Conservation (phyloP, 2,797 vertebrate genomes). For the Decapterus maruadsi region DNA sequence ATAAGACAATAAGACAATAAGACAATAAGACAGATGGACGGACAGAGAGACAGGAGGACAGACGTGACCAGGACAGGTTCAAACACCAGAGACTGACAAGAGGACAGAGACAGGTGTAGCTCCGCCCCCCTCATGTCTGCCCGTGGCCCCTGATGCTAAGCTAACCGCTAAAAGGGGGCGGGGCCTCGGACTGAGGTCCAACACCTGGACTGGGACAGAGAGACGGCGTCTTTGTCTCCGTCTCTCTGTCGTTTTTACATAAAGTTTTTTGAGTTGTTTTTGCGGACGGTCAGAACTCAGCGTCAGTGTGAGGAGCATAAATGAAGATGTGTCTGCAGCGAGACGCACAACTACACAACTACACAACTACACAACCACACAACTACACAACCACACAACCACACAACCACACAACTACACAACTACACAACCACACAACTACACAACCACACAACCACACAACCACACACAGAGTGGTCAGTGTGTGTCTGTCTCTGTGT, state of each 20-base stretch:
- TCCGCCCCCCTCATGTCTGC: constrained; percentile 45
- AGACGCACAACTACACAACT: constrained; percentile 22
- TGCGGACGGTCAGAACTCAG: constrained; percentile 76
- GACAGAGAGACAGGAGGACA: constrained; percentile 46
- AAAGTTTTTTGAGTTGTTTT: constrained; percentile 29
- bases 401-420: constrained; percentile 64
- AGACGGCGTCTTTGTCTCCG: too few relatives aligned
- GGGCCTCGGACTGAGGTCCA: too few relatives aligned
- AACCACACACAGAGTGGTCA: neutral
- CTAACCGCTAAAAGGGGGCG: constrained; percentile 53
- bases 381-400: constrained; percentile 76
- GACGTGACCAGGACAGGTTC: neutral
- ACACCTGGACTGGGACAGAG: too few relatives aligned
- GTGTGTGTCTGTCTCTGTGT: too few relatives aligned
- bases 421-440: constrained; percentile 74
- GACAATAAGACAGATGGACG: neutral
- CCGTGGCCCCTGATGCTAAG: constrained; percentile 58
- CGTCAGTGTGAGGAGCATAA: constrained; percentile 89
- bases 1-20: too few relatives aligned
- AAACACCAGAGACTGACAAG: too few relatives aligned
- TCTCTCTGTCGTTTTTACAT: too few relatives aligned
- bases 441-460: constrained; percentile 76
- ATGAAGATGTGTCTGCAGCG: constrained; percentile 85
- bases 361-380: too few relatives aligned
- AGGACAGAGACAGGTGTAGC: constrained; percentile 51